Percentiles rank a stretch among this genome's conserved stretches.
phyloP scores from a whole-genome alignment of 2,888 invertebrate species.

The Zaprionus lineosus region DNA sequence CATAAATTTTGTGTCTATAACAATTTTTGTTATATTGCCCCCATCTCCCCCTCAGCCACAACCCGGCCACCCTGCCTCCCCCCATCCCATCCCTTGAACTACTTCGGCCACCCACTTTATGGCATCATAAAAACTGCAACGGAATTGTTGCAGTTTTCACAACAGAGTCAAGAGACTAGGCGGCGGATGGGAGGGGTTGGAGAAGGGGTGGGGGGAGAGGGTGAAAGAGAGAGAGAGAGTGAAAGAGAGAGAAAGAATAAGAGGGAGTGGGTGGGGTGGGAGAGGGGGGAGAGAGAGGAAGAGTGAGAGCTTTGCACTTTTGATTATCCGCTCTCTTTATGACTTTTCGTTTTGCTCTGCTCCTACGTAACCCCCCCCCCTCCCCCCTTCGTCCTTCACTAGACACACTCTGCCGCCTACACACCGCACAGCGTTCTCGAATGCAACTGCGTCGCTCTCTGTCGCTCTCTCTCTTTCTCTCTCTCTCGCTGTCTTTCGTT shows the following conservation, averaged over 20 bases:
- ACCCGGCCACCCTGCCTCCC: slow-evolving; percentile 1
- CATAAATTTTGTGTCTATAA: slow-evolving; percentile 76
- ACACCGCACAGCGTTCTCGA: slow-evolving; percentile 4
- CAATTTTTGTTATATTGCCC: slow-evolving; percentile 62
- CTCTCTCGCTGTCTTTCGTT: slow-evolving; percentile 1
- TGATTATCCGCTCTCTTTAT: slow-evolving; percentile 18
- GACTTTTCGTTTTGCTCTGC: slow-evolving; percentile 1
- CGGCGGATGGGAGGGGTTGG: too few species aligned
- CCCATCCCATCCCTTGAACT: not conserved
- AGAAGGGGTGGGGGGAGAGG: not conserved
- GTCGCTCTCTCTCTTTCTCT: slow-evolving; percentile 17
- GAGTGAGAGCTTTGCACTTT: slow-evolving; percentile 23
- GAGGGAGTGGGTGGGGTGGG: not conserved
- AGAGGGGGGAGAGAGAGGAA: not conserved
- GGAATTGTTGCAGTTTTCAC: slow-evolving; percentile 72
- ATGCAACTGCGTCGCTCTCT: slow-evolving; percentile 29
- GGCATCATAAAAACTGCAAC: slow-evolving; percentile 60
- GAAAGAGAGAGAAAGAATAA: not conserved
- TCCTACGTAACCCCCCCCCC: slow-evolving; percentile 6
- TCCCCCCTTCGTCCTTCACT: not conserved
- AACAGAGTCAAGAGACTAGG: slow-evolving; percentile 36
- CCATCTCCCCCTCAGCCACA: not conserved
- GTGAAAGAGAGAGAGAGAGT: not conserved
- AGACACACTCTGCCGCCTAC: too few species aligned
- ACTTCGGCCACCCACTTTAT: not conserved